Base-by-base conservation (phyloP, 2,797 vertebrate genomes). In the Petrocephalus sullivani region DNA sequence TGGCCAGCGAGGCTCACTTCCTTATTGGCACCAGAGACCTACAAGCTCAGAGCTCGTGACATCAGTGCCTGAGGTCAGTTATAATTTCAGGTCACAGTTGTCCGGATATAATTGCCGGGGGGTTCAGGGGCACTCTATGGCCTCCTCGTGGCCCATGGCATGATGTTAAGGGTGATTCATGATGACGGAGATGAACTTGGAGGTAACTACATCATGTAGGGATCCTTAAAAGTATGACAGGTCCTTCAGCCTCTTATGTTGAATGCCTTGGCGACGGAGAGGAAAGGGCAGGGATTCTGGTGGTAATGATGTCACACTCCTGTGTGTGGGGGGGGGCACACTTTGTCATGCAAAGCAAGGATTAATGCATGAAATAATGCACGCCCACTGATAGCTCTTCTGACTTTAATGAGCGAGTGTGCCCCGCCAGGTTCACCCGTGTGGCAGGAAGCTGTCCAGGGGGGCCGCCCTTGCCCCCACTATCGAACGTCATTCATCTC, bases 351-450 rank as follows among this genome's bases (percentile, higher is more conserved):
- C 41, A 81, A 81, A 81, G 75, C 75, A 54, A 49, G 46, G n/a
- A 53, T 84, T 84, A 84, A 78, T 87, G 51, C 67, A 57, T 8
- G 21, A 75, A 33, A 85, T 61, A 14, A 51, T 84, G 75, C 64
- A 67, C 7, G 33, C 33, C 61, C 12, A 81, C 87, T 1, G 81
- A 88, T 51, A 51, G 28, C 85, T 81, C 41, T 46, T 49, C 53
- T 85, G 81, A 75, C 58, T 51, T 14, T 23, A 60, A 67, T 71
- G 87, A 89, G 87, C 78, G 78, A 85, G 37, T 5, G 41, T 19
- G 4, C 58, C 64, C 84, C 49, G 23, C 14, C 78, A 67, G 21
- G 88, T 88, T 53, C 84, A 54, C 41, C 33, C 23, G 61, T 83
- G 61, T 84, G 84, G 82, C 81, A 86, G 67, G 85, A 49, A 51